These are phyloP conservation scores for Diceros bicornis DNA, from an alignment of 2,797 vertebrate species.

Conservation along the genomic window DNA sequence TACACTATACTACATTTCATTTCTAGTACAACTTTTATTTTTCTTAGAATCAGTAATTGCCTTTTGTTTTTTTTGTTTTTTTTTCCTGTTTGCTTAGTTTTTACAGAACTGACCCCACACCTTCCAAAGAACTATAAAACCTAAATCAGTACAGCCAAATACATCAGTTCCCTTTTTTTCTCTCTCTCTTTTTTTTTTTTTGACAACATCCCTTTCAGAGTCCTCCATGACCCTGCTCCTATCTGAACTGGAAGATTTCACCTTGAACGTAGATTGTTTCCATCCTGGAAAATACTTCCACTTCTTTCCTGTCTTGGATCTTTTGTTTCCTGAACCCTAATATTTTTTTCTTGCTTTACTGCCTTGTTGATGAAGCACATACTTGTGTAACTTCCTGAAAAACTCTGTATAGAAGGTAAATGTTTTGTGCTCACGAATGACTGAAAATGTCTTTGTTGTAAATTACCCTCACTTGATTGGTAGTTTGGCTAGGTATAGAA, in stretches of 20 bases:
- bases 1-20: neutral
- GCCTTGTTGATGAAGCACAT: neutral
- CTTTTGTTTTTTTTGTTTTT: neutral
- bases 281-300: neutral
- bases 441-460: slow-evolving; percentile 45
- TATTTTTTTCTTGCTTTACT: neutral
- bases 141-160: neutral
- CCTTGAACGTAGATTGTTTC: neutral
- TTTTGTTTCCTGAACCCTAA: neutral
- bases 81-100: neutral
- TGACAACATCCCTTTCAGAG: neutral
- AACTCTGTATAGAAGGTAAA: neutral
- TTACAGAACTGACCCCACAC: neutral
- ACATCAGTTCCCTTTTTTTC: neutral
- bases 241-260: neutral
- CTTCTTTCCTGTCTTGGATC: neutral
- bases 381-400: slow-evolving; percentile 28
- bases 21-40: neutral
- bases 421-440: neutral
- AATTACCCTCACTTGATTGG: neutral
- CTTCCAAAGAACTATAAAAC: neutral
- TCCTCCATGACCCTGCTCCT: neutral
- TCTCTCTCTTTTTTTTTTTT: too few species aligned
- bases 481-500: neutral
- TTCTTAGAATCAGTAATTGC: slow-evolving; percentile 7